Percentiles rank a stretch among this genome's conserved stretches.
Evolutionary conservation across 1,140 invertebrate genomes (phyloP).

Genomic region (Penaeus vannamei): DNA sequence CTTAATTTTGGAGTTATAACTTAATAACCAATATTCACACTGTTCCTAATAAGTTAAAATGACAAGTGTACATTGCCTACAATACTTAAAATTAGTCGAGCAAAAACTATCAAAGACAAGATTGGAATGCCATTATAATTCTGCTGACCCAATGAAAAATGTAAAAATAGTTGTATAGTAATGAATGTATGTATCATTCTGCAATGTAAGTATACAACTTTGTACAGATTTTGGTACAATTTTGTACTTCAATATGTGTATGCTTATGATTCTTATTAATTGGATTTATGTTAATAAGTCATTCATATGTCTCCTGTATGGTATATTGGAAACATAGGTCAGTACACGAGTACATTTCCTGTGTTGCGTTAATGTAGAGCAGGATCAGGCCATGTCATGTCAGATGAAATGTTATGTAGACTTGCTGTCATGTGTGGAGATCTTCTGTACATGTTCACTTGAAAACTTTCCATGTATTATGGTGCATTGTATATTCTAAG

Average conservation of each 20-base stretch:
- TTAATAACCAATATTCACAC: no score
- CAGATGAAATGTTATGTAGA: not conserved
- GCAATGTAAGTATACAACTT: constrained; percentile 50
- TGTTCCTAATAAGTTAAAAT: no score
- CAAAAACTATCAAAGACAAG: not conserved
- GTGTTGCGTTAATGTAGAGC: constrained; percentile 10
- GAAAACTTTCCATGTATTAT: not conserved
- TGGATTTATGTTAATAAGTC: constrained; percentile 29
- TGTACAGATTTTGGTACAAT: constrained; percentile 56
- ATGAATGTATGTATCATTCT: no score
- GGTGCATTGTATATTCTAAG: constrained; percentile 39
- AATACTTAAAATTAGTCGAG: not conserved
- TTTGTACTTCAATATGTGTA: constrained; percentile 52
- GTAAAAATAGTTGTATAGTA: constrained; percentile 47
- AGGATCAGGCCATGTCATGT: no score
- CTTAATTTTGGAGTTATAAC: no score
- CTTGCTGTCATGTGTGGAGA: constrained; percentile 13
- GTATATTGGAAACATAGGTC: not conserved
- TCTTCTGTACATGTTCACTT: no score
- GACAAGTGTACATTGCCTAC: no score
- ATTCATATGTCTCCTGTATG: not conserved
- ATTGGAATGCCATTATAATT: constrained; percentile 3
- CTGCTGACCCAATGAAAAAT: constrained; percentile 31
- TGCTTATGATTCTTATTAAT: constrained; percentile 31
- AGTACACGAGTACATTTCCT: constrained; percentile 25